Evolutionary conservation across 2,888 invertebrate species (phyloP), one percentile per base, ranked within the genome.

Genomic region (Folsomia candida): DNA sequence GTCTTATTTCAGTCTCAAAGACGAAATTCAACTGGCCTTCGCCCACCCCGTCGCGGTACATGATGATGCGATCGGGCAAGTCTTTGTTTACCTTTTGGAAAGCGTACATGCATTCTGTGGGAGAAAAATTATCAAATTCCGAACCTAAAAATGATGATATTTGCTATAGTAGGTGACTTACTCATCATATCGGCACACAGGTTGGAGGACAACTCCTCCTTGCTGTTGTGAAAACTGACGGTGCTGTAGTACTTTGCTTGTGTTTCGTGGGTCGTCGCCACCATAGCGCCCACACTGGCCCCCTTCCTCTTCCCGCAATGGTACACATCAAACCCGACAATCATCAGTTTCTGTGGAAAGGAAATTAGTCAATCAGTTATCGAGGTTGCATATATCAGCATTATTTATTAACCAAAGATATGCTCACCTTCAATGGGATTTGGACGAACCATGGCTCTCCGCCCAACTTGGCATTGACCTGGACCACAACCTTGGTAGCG

Each of bases 41-140:
- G 1, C 96, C 94, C 0, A 97, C 96, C 25, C 96, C 97, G 83
- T 97, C 97, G 18, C 97, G 87, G 83, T 90, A 97, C 28, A 97
- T 87, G 1, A 96, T 81, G 64, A 97, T 91, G 0, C 88, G 87
- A 0, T 86, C 85, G 0, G 97, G 97, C 1, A 84, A 77, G 0
- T 80, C 71, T 0, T 81, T 80, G 29, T 87, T 86, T 37, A 9
- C 37, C 37, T 37, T 14, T 37, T 37, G 37, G 81, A 87, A 92
- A 72, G 84, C 83, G n/a, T 83, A 82, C 11, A 88, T 82, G 0
- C 87, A 87, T 72, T 86, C 84, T 80, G 81, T 75, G 67, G 73
- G 22, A 29, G 57, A 60, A 59, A 70, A 60, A 69, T 37, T 9
- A 37, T 9, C 37, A 57, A 57, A n/a, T 22, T 57, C n/a, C n/a